Conservation (phyloP, 2,113 vertebrate genomes). For the Ceyx margarethae region DNA sequence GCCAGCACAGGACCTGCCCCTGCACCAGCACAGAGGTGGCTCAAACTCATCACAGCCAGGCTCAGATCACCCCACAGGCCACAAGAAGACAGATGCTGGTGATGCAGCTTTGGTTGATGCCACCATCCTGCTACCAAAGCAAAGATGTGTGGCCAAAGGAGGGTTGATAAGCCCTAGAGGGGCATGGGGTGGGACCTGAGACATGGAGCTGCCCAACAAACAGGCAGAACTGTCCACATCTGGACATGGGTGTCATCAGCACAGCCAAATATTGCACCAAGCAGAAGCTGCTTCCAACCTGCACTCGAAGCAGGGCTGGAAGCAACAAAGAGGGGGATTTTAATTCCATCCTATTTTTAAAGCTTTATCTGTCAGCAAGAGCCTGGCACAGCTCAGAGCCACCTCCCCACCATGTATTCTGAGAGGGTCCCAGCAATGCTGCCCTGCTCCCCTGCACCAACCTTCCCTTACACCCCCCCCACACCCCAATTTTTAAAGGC, state of each 20-base stretch:
- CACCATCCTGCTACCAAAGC: neutral
- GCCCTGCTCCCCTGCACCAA: neutral
- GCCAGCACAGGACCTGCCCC: neutral
- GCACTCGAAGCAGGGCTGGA: neutral
- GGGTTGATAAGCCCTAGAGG: neutral
- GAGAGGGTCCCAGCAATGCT: fast-evolving
- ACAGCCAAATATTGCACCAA: neutral
- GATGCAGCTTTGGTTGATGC: neutral
- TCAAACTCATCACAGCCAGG: neutral
- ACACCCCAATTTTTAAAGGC: neutral
- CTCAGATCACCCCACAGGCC: neutral
- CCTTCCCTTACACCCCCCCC: neutral
- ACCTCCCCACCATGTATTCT: neutral
- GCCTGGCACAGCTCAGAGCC: neutral
- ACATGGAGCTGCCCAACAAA: neutral
- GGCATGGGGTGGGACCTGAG: neutral
- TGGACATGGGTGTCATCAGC: neutral
- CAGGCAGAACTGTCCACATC: neutral
- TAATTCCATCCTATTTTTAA: neutral
- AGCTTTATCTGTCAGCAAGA: neutral
- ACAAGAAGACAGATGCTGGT: too few species aligned
- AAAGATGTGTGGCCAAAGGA: neutral
- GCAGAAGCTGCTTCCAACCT: neutral
- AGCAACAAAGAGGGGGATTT: neutral
- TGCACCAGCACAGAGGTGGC: neutral